Base-by-base conservation (phyloP, 1,140 invertebrate species). In the Parapsyche elsis region DNA sequence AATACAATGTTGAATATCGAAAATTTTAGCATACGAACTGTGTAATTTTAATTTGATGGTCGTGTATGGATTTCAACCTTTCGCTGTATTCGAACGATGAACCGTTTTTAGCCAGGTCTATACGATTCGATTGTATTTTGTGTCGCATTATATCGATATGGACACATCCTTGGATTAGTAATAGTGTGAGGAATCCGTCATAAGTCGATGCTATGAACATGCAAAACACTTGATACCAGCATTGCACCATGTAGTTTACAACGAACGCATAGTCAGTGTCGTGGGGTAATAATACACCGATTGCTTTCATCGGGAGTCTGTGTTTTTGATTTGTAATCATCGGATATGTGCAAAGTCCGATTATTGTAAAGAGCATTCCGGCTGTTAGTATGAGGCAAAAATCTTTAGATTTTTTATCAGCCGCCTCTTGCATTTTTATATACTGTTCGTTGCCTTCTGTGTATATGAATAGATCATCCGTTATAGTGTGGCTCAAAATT, bases 141-240 rank as follows among this genome's bases (percentile, higher is more conserved):
- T 53, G 4, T 21, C 44, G 30, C 5, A 75, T 5, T n/a, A 75
- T 75, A 12, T 75, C 73, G 23, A 75, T 9, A 10, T 57, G 45
- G 1, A 49, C 45, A 19, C 46, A 57, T 30, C 23, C 46, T 14
- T 75, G 46, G 0, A 75, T 14, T 21, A 57, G 5, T n/a, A 75
- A 75, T 12, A 14, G 53, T 1, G 53, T 9, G 1, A 75, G 24
- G 14, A 75, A 30, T 24, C 14, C 14, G n/a, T 57, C 46, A 21
- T 57, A 75, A 21, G n/a, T 1, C 9, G 45, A 9, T 1, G 49
- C 19, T 53, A 57, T 57, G 0, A 46, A 5, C 1, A 57, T 4
- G 23, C 46, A 57, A 16, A 16, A 30, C 9, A 75, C 2, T 30
- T 23, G 24, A 10, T 24, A 4, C 7, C 16, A 57, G 5, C 12